These are phyloP conservation scores for Plectropomus leopardus DNA, from an alignment of 2,113 vertebrate species.

Conservation along the genomic window DNA sequence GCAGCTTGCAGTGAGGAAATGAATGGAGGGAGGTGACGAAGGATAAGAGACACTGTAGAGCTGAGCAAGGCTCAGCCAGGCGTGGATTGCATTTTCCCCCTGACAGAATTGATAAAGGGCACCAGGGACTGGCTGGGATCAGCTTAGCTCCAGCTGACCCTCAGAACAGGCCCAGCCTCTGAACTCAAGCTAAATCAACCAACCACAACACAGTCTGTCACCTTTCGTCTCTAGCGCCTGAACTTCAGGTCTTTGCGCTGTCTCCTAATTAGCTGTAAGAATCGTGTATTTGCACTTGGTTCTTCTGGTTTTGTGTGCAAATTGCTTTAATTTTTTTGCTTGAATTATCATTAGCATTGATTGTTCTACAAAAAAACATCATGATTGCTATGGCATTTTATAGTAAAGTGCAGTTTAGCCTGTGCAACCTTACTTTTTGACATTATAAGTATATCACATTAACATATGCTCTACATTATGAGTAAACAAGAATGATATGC, in stretches of 20 bases:
- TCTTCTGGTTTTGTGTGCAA: not conserved
- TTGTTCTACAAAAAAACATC: not conserved
- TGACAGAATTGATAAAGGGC: conserved; percentile 82
- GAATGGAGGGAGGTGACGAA: conserved; percentile 60
- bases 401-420: not conserved
- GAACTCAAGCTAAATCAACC: conserved; percentile 30
- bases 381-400: not conserved
- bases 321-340: not conserved
- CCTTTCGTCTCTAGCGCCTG: not conserved
- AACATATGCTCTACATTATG: no score
- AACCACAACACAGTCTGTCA: conserved; percentile 6
- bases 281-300: not conserved
- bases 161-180: conserved; percentile 22
- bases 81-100: conserved; percentile 81
- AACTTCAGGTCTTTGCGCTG: not conserved
- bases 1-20: conserved; percentile 58
- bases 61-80: conserved; percentile 55
- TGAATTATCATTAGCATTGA: not conserved
- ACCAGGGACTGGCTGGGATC: conserved; percentile 50
- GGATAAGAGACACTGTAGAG: conserved; percentile 52
- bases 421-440: not conserved
- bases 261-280: conserved; percentile 15
- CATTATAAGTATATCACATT: not conserved
- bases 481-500: no score
- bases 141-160: conserved; percentile 51